These are phyloP conservation scores for Leguminivora glycinivorella DNA, from an alignment of 1,140 invertebrate species.

Conservation along the genomic window DNA sequence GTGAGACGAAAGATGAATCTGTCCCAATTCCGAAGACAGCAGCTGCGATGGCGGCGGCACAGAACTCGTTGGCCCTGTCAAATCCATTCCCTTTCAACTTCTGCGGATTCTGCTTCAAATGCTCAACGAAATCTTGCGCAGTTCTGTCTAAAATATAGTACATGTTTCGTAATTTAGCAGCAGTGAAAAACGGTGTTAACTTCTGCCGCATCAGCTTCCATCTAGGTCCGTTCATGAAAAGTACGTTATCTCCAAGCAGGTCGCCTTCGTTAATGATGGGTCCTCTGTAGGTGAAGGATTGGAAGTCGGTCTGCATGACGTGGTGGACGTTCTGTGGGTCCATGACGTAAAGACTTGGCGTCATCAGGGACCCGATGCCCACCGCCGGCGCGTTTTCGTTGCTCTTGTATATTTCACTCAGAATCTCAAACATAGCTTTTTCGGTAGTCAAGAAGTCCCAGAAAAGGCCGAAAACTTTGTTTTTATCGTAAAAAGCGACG, in stretches of 20 bases:
- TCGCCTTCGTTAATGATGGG: slow-evolving; percentile 74
- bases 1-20: background rate
- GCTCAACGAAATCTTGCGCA: slow-evolving; percentile 49
- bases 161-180: slow-evolving; percentile 73
- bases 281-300: slow-evolving; percentile 72
- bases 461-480: slow-evolving; percentile 42
- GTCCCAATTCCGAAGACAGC: slow-evolving; percentile 1
- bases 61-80: slow-evolving; percentile 35
- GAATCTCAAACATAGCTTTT: slow-evolving; percentile 39
- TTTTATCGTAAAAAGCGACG: slow-evolving; percentile 33
- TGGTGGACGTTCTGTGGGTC: slow-evolving; percentile 77
- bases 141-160: slow-evolving; percentile 61
- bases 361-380: slow-evolving; percentile 59
- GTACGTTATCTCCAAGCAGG: slow-evolving; percentile 78
- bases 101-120: slow-evolving; percentile 44
- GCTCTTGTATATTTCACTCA: slow-evolving; percentile 43
- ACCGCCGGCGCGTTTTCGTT: slow-evolving; percentile 42
- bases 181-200: slow-evolving; percentile 70
- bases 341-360: slow-evolving; percentile 67
- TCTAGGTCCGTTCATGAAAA: slow-evolving; percentile 62
- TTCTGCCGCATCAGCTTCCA: slow-evolving; percentile 72
- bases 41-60: slow-evolving; percentile 5
- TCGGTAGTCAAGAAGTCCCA: slow-evolving; percentile 39
- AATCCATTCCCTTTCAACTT: slow-evolving; percentile 34
- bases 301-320: slow-evolving; percentile 71